Evolutionary conservation across 1,140 invertebrate species (phyloP), one percentile per base, ranked within the genome.

Genomic region (Venturia canescens): DNA sequence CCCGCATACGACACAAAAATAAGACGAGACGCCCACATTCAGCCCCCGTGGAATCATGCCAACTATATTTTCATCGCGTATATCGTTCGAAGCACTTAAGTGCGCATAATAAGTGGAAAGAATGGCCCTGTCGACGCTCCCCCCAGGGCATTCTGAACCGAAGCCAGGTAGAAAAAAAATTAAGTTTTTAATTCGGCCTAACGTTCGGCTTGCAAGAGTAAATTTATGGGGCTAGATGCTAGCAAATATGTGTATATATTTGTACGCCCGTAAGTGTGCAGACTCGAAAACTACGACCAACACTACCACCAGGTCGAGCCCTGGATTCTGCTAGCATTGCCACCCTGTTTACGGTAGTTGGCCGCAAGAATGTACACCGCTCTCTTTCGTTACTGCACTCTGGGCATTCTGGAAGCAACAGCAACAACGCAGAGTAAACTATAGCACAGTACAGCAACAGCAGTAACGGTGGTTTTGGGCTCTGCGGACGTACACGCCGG

Each of bases 311-410:
- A 44, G 16, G 50, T 38, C 53, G 70, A 80, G 84, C 70, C 53
- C 53, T 9, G 21, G 21, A 18, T 57, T n/a, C 53, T 23, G 5
- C 53, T 57, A 18, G n/a, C 7, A 3, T 18, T 57, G 18, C 53
- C 53, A 81, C 83, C 83, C 80, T 87, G 85, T 88, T 88, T 89
- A 88, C 86, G 88, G 86, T 84, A 84, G 84, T 86, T 85, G 78
- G 83, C 89, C 90, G 84, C 88, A 91, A 91, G 88, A 91, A 91
- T 91, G 87, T 83, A 82, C 80, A 83, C 74, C 86, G 85, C 86
- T 63, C 82, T 78, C 79, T 82, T 83, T 84, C 82, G 77, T 83
- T 57, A 81, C 82, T 77, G 60, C 60, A 48, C 44, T n/a, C 38
- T n/a, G 15, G 57, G 44, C 60, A 57, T 81, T 74, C 60, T 27